phyloP scores from a whole-genome alignment of 2,888 invertebrate species.

The Mythimna ferrago region DNA sequence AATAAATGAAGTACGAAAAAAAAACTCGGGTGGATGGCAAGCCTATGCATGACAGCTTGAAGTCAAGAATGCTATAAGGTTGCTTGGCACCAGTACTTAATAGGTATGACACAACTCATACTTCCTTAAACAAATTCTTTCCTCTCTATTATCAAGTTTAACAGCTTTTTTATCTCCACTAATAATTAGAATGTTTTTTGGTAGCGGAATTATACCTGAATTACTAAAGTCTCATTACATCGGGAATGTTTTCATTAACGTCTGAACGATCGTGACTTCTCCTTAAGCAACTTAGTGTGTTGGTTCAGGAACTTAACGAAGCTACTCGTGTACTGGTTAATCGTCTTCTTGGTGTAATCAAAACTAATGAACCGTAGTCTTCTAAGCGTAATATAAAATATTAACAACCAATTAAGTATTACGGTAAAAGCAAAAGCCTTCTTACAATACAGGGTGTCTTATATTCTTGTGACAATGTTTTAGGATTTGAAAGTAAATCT shows the following conservation, averaged over 20 bases:
- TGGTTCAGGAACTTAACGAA: slow-evolving; percentile 19
- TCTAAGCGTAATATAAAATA: background rate
- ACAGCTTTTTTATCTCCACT: no score
- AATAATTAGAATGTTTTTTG: background rate
- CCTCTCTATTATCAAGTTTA: background rate
- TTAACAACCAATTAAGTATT: background rate
- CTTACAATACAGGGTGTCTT: background rate
- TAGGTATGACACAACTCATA: no score
- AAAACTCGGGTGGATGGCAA: no score
- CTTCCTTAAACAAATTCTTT: background rate
- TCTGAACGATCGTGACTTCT: background rate
- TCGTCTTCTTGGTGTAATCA: background rate
- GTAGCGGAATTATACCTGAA: background rate
- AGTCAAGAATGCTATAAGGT: no score
- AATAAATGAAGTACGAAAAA: no score
- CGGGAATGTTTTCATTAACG: background rate
- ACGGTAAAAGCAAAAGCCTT: background rate
- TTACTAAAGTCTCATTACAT: background rate
- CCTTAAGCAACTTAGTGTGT: slow-evolving; percentile 16
- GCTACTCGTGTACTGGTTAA: slow-evolving; percentile 6
- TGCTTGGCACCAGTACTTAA: no score
- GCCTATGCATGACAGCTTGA: no score
- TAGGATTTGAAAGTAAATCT: no score
- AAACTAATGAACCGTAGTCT: slow-evolving; percentile 7
- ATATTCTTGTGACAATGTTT: no score